Evolutionary conservation across 2,113 vertebrate species (phyloP), one percentile per base, ranked within the genome.

Genomic region (Hemichromis elongatus): DNA sequence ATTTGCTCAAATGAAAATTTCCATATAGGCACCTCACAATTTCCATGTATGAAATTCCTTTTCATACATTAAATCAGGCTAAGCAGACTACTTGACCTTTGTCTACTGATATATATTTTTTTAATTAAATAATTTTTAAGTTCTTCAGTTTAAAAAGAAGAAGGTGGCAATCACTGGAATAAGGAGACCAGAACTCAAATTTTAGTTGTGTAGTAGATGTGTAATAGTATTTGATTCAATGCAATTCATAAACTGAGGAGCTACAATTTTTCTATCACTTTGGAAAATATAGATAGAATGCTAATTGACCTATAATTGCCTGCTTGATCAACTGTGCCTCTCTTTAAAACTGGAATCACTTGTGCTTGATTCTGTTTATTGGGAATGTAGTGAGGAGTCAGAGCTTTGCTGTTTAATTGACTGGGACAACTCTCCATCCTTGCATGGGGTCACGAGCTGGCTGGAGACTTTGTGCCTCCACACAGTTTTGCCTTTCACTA

Each of bases 391-490:
- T 88, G 53, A 63, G 56, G 52, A 93, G 88, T 90, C 47, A 73
- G 57, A 42, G 56, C 79, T 81, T 26, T 66, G 61, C 61, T 37
- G 79, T 70, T 79, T 90, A 92, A 92, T 92, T 92, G 91, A 90
- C 82, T 52, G 7, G 86, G 68, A 84, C 91, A 79, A 80, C 80
- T 90, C 87, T 92, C 81, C 81, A 82, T 85, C 42, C 35, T 21
- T 45, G 63, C 70, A 12, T 21, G 3, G 85, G 90, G 92, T 93
- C 86, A 88, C 2, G 30, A 57, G 70, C 79, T 77, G 79, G 86
- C 84, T 82, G 45, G 90, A 89, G 91, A 88, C 83, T 89, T 24
- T 13, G 54, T 78, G 81, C 86, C 82, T 92, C 78, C 78, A 61
- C 42, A 35, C 63, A 10, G 19, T 86, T 88, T 92, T 82, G 79